A percentile compares a stretch with the other conserved stretches of the same genome.
These are phyloP conservation scores for Capitulum mitella DNA, from an alignment of 2,888 invertebrate genomes.

Conservation along the genomic window DNA sequence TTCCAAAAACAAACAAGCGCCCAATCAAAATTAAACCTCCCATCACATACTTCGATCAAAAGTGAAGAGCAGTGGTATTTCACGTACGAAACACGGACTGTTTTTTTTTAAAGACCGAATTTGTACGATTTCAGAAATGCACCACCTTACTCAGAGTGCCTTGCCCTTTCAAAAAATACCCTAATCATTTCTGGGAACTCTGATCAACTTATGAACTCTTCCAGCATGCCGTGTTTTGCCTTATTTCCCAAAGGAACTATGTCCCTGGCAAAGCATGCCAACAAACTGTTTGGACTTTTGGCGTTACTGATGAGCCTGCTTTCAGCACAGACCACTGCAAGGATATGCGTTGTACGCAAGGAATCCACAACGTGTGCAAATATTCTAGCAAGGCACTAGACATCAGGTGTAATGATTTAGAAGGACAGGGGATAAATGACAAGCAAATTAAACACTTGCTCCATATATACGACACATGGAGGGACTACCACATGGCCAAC, in stretches of 20 bases:
- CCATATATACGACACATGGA: background rate
- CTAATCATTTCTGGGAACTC: background rate
- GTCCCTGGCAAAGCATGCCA: too few species aligned
- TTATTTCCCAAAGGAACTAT: too few species aligned
- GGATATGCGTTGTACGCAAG: background rate
- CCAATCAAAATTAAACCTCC: background rate
- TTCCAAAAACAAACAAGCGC: background rate
- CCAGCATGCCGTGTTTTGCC: too few species aligned
- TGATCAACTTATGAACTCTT: background rate
- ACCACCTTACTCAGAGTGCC: background rate
- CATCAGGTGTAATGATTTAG: background rate
- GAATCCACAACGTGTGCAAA: background rate
- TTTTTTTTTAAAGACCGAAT: background rate
- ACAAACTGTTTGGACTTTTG: too few species aligned
- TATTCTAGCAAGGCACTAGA: background rate
- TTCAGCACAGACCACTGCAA: background rate
- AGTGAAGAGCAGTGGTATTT: too few species aligned
- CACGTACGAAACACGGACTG: background rate
- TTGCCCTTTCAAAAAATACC: background rate
- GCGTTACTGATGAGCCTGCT: background rate
- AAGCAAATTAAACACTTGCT: background rate
- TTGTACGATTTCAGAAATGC: background rate
- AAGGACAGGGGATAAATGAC: background rate
- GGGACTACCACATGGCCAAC: background rate
- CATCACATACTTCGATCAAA: background rate